Conservation (phyloP, 1,140 invertebrate species). For the Sycophaga agraensis region DNA sequence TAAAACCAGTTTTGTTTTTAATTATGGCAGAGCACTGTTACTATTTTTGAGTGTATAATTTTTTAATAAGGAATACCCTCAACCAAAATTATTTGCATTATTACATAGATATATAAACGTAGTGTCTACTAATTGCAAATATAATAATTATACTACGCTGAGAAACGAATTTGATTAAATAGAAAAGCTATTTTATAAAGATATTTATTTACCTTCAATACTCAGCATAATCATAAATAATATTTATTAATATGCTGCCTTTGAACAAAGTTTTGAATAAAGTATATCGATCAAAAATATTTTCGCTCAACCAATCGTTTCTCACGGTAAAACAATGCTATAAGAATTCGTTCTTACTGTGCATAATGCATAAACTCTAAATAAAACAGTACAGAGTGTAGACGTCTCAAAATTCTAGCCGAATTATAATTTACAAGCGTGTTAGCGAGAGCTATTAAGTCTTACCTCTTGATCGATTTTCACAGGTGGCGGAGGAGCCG, state of each 20-base stretch:
- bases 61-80: slow-evolving; percentile 17
- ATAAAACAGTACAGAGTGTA: background rate
- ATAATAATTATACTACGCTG: background rate
- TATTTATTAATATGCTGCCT: no score
- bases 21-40: slow-evolving; percentile 18
- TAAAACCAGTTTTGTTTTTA: slow-evolving; percentile 16
- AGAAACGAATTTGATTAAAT: background rate
- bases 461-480: slow-evolving; percentile 70
- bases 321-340: no score
- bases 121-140: background rate
- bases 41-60: slow-evolving; percentile 3
- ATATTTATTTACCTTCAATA: no score
- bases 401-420: no score
- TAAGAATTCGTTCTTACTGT: no score
- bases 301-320: no score
- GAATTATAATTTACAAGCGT: background rate
- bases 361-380: no score
- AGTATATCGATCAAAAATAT: no score
- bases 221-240: no score
- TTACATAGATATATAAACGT: background rate
- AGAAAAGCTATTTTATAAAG: no score
- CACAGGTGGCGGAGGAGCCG: slow-evolving; percentile 50
- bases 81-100: slow-evolving; percentile 22
- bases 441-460: background rate
- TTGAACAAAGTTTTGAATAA: no score